Base-by-base conservation (phyloP, 2,113 vertebrate genomes). In the Actinemys pallida region DNA sequence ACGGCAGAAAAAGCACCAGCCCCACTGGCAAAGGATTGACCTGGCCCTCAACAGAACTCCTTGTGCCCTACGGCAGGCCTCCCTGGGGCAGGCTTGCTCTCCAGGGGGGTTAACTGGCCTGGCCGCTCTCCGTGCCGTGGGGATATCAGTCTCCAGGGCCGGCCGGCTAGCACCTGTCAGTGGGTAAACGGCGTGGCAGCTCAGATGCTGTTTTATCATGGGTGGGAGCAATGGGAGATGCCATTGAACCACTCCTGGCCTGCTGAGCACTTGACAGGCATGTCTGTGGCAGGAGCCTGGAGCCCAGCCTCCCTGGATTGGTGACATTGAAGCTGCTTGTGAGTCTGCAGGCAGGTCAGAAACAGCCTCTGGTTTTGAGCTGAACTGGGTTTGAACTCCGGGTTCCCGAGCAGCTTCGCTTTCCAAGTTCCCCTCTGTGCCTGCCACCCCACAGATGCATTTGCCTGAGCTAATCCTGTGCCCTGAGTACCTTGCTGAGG, bases 321-420 rank as follows among this genome's bases (percentile, higher is more conserved):
- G 5, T 91, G 88, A 49, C 62, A 39, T 50, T 94, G 82, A 84
- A 47, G 93, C 72, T 56, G 10, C 65, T 79, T 89, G 59, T 42
- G n/a, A 42, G 24, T 1, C 0, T 5, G 0, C 2, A n/a, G 81
- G 53, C 76, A 62, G 45, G 17, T 91, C 89, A 81, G 81, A 79
- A 90, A 88, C 92, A 5, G n/a, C 92, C 47, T 47, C 47, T 10
- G 0, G 69, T 81, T 1, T 54, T 25, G 35, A 0, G 1, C 84
- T 83, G 94, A 96, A 89, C 92, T 93, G 94, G 54, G 13, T 91
- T 93, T 97, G 97, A 97, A 92, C 96, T 81, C 90, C 14, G 3
- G 0, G 31, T 84, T 90, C 81, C 56, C 69, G 8, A 35, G 62
- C 62, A 17, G 31, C 62, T 35, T 65, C 2, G 62, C 31, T 69